Evolutionary conservation across 2,888 invertebrate genomes (phyloP), one percentile per base, ranked within the genome.

Genomic region (Aphidius colemani): DNA sequence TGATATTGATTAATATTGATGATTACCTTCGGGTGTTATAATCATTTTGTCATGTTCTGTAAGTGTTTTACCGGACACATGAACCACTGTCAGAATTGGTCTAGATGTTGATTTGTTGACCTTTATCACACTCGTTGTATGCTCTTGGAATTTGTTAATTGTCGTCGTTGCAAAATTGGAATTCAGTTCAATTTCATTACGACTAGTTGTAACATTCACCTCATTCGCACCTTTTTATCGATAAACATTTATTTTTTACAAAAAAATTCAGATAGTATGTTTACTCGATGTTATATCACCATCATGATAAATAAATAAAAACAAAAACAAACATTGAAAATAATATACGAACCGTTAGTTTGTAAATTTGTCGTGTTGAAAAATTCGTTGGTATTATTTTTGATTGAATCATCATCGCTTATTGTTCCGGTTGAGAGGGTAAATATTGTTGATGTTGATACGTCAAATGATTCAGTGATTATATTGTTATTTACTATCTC

Each of bases 51-150:
- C 67, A 64, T 67, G 67, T 59, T 53, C 65, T 43, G 66, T 61
- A 50, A 62, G 64, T 45, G 66, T 64, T 53, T 70, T 70, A 56
- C 66, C 69, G 59, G 68, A 66, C 59, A 70, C 69, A 64, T 64
- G 70, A 59, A 70, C 65, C 11, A 70, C 67, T 46, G 70, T 66
- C 61, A 70, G 64, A 50, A 70, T 65, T 45, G 70, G 69, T 10
- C 65, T 53, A 7, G 65, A 57, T 61, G 69, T 66, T 61, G 70
- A 64, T 55, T 67, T 66, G 59, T 69, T 66, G 58, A 65, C 55
- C 67, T 63, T 64, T 61, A 65, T 62, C 61, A 61, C 46, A 39
- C 7, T 51, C 13, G 9, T 51, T 18, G 49, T 55, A 13, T 45
- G 30, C 44, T 55, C 45, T 44, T 51, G 60, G 48, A 49, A 45